These are phyloP conservation scores for Eriosoma lanigerum DNA, from an alignment of 1,140 invertebrate species.

Conservation along the genomic window DNA sequence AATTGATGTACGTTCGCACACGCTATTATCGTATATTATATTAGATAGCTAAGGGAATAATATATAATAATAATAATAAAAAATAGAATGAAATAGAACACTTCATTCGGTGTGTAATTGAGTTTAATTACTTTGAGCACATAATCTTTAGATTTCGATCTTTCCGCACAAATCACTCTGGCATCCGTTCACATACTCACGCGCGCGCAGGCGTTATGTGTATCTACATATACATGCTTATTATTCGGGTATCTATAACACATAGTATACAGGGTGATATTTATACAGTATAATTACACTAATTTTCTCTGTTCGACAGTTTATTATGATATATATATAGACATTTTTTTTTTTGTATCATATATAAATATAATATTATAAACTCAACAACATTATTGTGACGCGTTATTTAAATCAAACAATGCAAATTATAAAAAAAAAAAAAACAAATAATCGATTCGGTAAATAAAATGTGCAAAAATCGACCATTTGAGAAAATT, in stretches of 20 bases:
- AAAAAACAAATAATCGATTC: too few relatives aligned
- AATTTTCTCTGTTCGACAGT: neutral
- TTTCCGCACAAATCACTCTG: slow-evolving; percentile 47
- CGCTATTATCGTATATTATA: neutral
- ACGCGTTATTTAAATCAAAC: too few relatives aligned
- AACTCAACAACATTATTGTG: too few relatives aligned
- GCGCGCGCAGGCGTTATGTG: neutral
- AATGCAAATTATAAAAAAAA: too few relatives aligned
- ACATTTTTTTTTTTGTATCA: too few relatives aligned
- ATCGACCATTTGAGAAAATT: too few relatives aligned
- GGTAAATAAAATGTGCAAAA: too few relatives aligned
- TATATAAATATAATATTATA: too few relatives aligned
- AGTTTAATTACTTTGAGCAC: slow-evolving; percentile 48
- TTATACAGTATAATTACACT: neutral
- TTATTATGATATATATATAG: too few relatives aligned
- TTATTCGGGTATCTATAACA: too few relatives aligned
- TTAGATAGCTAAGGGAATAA: neutral
- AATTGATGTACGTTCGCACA: slow-evolving; percentile 35
- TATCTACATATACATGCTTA: too few relatives aligned
- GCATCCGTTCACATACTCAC: slow-evolving; percentile 49
- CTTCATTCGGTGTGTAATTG: slow-evolving; percentile 48
- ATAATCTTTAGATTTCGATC: slow-evolving; percentile 51
- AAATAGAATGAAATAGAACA: slow-evolving; percentile 40
- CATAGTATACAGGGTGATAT: too few relatives aligned
- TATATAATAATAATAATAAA: neutral